These are phyloP conservation scores for Autographa pulchrina DNA, from an alignment of 2,888 invertebrate genomes.

Conservation along the genomic window DNA sequence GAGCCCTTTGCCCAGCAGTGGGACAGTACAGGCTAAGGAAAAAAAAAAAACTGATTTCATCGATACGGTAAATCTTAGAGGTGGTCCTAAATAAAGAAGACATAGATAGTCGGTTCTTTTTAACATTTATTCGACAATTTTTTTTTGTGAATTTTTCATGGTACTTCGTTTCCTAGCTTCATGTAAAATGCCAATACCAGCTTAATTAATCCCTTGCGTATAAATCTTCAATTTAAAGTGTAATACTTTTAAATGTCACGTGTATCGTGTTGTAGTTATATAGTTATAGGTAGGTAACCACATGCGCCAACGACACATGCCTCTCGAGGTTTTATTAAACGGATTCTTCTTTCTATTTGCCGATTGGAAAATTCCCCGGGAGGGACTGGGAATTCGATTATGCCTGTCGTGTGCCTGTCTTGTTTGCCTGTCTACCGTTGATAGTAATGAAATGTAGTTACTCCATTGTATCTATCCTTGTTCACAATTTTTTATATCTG, in stretches of 20 bases:
- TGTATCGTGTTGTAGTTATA: constrained; percentile 50
- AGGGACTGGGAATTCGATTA: constrained; percentile 75
- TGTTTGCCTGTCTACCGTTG: constrained; percentile 64
- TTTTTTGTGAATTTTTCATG: background rate
- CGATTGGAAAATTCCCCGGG: constrained; percentile 76
- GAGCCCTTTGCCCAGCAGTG: no score
- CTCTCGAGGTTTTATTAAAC: constrained; percentile 71
- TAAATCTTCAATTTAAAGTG: constrained; percentile 33
- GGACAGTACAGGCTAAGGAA: no score
- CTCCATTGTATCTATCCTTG: constrained; percentile 25
- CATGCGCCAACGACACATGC: constrained; percentile 55
- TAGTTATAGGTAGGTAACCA: constrained; percentile 41
- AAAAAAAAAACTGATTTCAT: no score
- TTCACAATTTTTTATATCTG: background rate
- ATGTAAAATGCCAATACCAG: constrained; percentile 18
- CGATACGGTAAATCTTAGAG: no score
- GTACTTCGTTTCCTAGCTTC: background rate
- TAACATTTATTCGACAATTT: no score
- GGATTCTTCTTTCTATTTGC: constrained; percentile 73
- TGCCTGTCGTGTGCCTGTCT: constrained; percentile 71
- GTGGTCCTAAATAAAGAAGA: no score
- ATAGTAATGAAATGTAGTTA: constrained; percentile 59
- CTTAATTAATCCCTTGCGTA: constrained; percentile 37
- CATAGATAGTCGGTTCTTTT: no score
- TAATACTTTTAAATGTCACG: constrained; percentile 49